Evolutionary conservation across 37 sponge, comb jelly and placozoan genomes (phyloP), one percentile per base, ranked within the genome.

Genomic region (Mnemiopsis leidyi): DNA sequence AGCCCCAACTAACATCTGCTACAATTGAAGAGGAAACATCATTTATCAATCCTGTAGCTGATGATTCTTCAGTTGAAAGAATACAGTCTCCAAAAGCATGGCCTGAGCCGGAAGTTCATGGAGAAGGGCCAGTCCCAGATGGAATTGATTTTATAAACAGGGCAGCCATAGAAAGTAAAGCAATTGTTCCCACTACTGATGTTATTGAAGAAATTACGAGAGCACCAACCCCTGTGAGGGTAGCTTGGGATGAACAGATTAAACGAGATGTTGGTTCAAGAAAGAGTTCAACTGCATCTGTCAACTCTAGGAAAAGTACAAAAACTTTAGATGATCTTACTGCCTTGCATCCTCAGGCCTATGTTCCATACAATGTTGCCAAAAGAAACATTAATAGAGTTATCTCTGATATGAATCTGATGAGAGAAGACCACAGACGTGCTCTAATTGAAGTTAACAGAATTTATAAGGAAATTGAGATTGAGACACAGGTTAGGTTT

Each of bases 351-450:
- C 90, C 90, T 39, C 40, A 38, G 21, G 90, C 90, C 23, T 85
- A 85, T 39, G 36, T 85, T 26, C 90, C 90, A 23, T 85, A 85
- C 61, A 85, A 85, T 40, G 90, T 85, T 0, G 90, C 90, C 2
- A 85, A 85, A 29, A 85, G n/a, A 25, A 85, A 85, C 24, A 85
- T 85, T n/a, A 40, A 23, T 25, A 35, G 90, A 32, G 39, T 85
- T 0, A n/a, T 85, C 21, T 2, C 21, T 38, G 90, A 85, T 33
- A 85, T 85, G 90, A 85, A 33, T 23, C 20, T 9, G 48, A 85
- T 85, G 90, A 38, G 61, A 21, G 90, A 85, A 61, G 90, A 85
- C 48, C 90, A 85, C 36, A 40, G 90, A n/a, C 38, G 29, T 16
- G 61, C 29, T 28, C 40, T 85, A 0, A 37, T 5, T 1, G 90